Evolutionary conservation across 2,888 invertebrate genomes (phyloP), one percentile per base, ranked within the genome.

Genomic region (Actias luna): DNA sequence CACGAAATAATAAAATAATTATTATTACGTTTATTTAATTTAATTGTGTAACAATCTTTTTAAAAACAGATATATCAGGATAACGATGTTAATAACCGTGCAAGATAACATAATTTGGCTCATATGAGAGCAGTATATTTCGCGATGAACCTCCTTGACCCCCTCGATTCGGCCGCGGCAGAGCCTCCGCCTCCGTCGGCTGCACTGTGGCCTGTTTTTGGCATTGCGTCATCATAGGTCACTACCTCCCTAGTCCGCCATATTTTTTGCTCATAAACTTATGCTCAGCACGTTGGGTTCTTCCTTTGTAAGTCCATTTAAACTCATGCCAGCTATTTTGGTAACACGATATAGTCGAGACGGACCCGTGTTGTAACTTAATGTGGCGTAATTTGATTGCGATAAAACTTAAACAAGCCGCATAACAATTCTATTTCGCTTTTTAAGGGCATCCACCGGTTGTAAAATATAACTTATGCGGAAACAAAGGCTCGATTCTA

Each of bases 221-320:
- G 86, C 82, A 84, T 92, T 91, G 74, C 92, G 92, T 92, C 91
- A 92, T 89, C 90, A 83, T 90, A 91, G 91, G 89, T 90, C 90
- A 89, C 84, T 87, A 88, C 82, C 86, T 87, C 82, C 87, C 88
- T 89, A 87, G 85, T 72, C 80, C 74, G 83, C 85, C 85, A 86
- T 81, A 81, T 86, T 91, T 92, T 92, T 90, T 88, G 87, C 88
- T 86, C 79, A 83, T 85, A 88, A 85, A 80, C 67, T 77, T 84
- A 88, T 89, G 85, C 89, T 79, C 73, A 69, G 82, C 91, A 92
- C 91, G 92, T 88, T 82, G 81, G 72, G 68, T 78, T 85, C 88
- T 89, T 92, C 89, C 88, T 92, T 88, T 89, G 89, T 88, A 82
- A 79, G 85, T 82, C 79, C 79, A 87, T 86, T 85, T 87, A 85